Evolutionary conservation across 2,113 vertebrate species (phyloP).

Genomic region (Phodopus roborovskii): DNA sequence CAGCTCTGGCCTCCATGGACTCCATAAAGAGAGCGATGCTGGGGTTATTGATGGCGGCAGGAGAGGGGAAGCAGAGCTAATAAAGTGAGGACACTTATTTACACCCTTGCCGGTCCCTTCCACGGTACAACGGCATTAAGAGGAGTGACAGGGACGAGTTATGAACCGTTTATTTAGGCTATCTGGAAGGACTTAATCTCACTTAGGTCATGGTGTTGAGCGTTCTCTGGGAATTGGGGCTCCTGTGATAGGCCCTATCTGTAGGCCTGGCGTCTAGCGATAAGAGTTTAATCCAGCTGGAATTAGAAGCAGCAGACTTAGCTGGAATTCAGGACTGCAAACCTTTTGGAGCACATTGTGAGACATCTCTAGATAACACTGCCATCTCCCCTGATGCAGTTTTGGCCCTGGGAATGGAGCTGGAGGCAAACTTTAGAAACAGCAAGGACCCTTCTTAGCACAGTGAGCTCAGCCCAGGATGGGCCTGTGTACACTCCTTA

Average conservation of each 20-base stretch:
- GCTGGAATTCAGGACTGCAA: slow-evolving; percentile 81
- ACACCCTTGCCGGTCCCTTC: slow-evolving; percentile 81
- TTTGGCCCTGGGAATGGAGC: slow-evolving; percentile 51
- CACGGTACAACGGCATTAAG: slow-evolving; percentile 83
- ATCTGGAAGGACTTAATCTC: slow-evolving; percentile 86
- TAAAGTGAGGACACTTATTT: slow-evolving; percentile 84
- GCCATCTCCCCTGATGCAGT: slow-evolving; percentile 75
- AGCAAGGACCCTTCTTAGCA: slow-evolving; percentile 64
- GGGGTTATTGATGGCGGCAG: slow-evolving; percentile 57
- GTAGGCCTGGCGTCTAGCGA: slow-evolving; percentile 85
- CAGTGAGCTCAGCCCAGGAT: neutral
- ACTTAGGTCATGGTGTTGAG: slow-evolving; percentile 82
- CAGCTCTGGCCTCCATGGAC: slow-evolving; percentile 62
- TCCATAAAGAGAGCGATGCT: slow-evolving; percentile 46
- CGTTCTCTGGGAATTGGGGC: slow-evolving; percentile 84
- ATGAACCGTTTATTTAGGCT: slow-evolving; percentile 86
- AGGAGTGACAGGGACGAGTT: slow-evolving; percentile 85
- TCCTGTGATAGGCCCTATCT: slow-evolving; percentile 83
- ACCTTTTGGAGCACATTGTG: slow-evolving; percentile 81
- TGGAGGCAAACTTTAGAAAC: slow-evolving; percentile 44
- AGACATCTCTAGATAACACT: slow-evolving; percentile 81
- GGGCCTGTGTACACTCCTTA: neutral
- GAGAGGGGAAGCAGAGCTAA: slow-evolving; percentile 74
- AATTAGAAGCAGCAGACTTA: slow-evolving; percentile 86
- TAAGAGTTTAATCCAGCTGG: slow-evolving; percentile 86